Percentiles rank a stretch among this genome's conserved stretches.
Evolutionary conservation across 2,888 invertebrate genomes (phyloP).

Genomic region (Agriotes lineatus): DNA sequence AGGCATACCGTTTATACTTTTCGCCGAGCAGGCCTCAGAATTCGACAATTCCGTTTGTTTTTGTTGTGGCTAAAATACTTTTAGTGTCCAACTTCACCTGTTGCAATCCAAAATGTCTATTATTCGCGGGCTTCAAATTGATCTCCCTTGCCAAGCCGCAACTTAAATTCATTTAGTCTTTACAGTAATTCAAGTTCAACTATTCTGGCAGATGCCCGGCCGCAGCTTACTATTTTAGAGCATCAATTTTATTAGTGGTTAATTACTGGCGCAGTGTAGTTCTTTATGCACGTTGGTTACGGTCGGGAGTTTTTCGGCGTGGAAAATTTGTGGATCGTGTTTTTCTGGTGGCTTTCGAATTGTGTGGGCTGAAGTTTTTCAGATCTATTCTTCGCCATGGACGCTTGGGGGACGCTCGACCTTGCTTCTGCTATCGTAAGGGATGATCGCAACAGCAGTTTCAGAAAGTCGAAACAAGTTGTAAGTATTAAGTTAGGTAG

Average conservation of each 20-base stretch:
- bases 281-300: background rate
- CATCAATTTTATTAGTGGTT: constrained; percentile 39
- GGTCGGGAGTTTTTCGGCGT: background rate
- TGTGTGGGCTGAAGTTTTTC: background rate
- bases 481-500: too few species aligned
- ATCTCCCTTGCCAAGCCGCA: constrained; percentile 18
- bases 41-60: too few species aligned
- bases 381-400: constrained; percentile 67
- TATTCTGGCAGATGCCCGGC: constrained; percentile 46
- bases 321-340: background rate
- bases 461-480: constrained; percentile 57
- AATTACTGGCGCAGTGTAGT: constrained; percentile 33
- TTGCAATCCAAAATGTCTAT: background rate
- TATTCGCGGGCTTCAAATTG: constrained; percentile 1
- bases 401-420: constrained; percentile 78
- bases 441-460: constrained; percentile 74
- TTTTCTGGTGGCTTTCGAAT: too few species aligned
- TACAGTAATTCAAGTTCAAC: constrained; percentile 37
- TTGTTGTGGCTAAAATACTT: background rate
- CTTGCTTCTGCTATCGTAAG: constrained; percentile 75
- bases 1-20: background rate
- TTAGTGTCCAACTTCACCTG: background rate
- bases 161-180: constrained; percentile 20
- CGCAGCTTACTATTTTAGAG: constrained; percentile 48
- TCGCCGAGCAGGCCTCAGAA: too few species aligned